These are phyloP conservation scores for Pterocles orientalis DNA, from an alignment of 2,113 vertebrate species.

Conservation along the genomic window DNA sequence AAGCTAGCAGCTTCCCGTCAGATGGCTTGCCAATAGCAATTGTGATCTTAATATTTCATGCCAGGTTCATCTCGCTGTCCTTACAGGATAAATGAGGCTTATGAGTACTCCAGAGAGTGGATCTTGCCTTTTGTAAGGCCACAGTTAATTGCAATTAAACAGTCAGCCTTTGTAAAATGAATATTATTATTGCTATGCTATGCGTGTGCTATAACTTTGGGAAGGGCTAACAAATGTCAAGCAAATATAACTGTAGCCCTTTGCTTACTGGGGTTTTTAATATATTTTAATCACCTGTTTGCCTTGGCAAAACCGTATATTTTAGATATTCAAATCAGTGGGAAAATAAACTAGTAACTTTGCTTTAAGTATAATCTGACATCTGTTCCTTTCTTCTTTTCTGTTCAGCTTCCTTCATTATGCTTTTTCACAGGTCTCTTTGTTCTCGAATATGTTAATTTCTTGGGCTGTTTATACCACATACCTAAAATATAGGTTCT, in stretches of 20 bases:
- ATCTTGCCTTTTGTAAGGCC: constrained; percentile 32
- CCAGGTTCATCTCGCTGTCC: constrained; percentile 64
- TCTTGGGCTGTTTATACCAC: background rate
- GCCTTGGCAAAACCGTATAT: constrained; percentile 46
- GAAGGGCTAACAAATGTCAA: background rate
- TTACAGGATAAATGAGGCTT: constrained; percentile 41
- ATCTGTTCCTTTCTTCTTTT: constrained; percentile 59
- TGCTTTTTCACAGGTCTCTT: constrained; percentile 33
- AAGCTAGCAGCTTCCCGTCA: constrained; percentile 45
- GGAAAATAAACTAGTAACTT: constrained; percentile 49
- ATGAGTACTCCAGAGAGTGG: background rate
- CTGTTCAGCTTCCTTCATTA: constrained; percentile 21
- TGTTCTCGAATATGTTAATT: constrained; percentile 53
- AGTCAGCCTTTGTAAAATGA: background rate
- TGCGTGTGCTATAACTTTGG: background rate
- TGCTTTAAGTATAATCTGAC: constrained; percentile 41
- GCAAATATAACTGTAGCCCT: background rate
- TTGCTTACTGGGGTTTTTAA: constrained; percentile 25
- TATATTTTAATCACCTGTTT: constrained; percentile 72
- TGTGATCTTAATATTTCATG: constrained; percentile 68
- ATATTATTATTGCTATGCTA: background rate
- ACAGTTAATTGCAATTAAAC: constrained; percentile 27
- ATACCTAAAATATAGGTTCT: background rate
- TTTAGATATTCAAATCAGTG: constrained; percentile 63
- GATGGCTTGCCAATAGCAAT: constrained; percentile 67